Percentiles rank a stretch among this genome's conserved stretches.
These are phyloP conservation scores for Cyclophora albipunctata DNA, from an alignment of 2,888 invertebrate genomes.

Conservation along the genomic window DNA sequence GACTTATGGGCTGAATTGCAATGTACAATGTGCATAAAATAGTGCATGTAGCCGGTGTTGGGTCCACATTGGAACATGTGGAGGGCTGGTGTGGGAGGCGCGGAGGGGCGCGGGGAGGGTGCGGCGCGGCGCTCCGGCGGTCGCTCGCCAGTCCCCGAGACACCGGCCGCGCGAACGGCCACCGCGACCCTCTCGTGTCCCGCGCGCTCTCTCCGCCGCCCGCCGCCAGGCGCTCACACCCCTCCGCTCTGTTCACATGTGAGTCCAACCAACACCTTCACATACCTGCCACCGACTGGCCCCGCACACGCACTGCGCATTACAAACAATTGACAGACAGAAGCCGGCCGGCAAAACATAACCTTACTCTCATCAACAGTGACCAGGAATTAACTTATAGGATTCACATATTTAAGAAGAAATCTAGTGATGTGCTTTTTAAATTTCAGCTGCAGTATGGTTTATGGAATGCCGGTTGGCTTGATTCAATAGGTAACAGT, in stretches of 20 bases:
- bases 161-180: constrained; percentile 73
- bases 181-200: constrained; percentile 47
- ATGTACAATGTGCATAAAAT: too few relatives aligned
- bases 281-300: constrained; percentile 1
- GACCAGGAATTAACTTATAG: too few relatives aligned
- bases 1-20: too few relatives aligned
- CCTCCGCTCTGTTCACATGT: constrained; percentile 54
- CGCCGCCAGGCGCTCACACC: constrained; percentile 50
- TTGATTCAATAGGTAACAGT: too few relatives aligned
- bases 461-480: constrained; percentile 7
- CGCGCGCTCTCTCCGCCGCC: constrained; percentile 47
- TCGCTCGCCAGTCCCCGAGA: constrained; percentile 70
- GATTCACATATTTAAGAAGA: constrained; percentile 1
- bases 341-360: constrained; percentile 60
- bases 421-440: constrained; percentile 10
- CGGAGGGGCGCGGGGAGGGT: constrained; percentile 57
- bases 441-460: constrained; percentile 1
- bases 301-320: constrained; percentile 11
- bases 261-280: constrained; percentile 38
- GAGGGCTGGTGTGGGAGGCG: constrained; percentile 57
- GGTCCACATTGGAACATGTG: constrained; percentile 44
- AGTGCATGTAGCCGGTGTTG: constrained; percentile 10
- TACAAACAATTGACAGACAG: constrained; percentile 11
- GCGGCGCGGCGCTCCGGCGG: constrained; percentile 42
- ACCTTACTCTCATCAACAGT: constrained; percentile 29